phyloP scores from a whole-genome alignment of 2,888 invertebrate species.

The Dasypolia templi region DNA sequence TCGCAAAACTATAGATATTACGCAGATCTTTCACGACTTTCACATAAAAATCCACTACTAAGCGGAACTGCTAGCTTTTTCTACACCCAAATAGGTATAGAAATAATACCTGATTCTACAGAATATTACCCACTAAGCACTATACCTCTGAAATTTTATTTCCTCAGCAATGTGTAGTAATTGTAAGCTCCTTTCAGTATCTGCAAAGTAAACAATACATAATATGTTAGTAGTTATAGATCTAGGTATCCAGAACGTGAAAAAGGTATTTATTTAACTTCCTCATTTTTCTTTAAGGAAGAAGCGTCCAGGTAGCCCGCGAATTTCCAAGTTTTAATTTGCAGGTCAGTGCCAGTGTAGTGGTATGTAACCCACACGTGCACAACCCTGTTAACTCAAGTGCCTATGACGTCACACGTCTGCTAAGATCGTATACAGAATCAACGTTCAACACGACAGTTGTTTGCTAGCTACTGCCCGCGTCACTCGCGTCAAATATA shows the following conservation, averaged over 20 bases:
- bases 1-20: too few relatives aligned
- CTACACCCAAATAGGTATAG: background rate
- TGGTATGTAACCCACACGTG: too few relatives aligned
- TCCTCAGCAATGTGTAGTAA: slow-evolving; percentile 82
- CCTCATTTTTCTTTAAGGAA: slow-evolving; percentile 1
- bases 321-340: too few relatives aligned
- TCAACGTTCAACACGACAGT: too few relatives aligned
- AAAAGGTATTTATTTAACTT: slow-evolving; percentile 1
- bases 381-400: too few relatives aligned
- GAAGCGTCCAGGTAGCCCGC: too few relatives aligned
- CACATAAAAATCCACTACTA: background rate
- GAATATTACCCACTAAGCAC: background rate
- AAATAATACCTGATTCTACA: background rate
- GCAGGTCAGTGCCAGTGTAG: too few relatives aligned
- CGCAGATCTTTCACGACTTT: background rate
- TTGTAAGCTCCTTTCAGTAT: slow-evolving; percentile 87
- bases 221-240: background rate
- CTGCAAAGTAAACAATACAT: slow-evolving; percentile 73
- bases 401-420: too few relatives aligned
- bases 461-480: too few relatives aligned
- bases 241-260: background rate
- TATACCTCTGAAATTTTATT: slow-evolving; percentile 54
- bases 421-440: too few relatives aligned
- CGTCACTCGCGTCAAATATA: too few relatives aligned
- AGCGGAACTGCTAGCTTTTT: background rate